phyloP scores from a whole-genome alignment of 2,113 vertebrate genomes.

The Trichechus manatus region DNA sequence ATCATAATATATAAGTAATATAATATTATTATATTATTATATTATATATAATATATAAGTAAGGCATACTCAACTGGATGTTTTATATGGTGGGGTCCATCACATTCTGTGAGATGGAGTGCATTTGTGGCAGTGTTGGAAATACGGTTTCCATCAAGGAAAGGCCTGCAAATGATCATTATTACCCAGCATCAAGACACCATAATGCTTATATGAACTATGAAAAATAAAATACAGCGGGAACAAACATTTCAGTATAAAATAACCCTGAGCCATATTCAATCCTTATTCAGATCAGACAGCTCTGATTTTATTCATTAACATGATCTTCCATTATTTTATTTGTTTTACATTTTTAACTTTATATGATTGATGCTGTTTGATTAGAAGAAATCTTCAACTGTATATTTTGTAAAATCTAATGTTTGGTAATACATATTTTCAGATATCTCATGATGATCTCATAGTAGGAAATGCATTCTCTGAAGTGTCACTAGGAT shows the following conservation, averaged over 20 bases:
- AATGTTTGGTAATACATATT: neutral
- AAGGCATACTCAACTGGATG: neutral
- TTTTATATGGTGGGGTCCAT: neutral
- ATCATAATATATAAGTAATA: conserved; percentile 16
- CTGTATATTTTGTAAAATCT: neutral
- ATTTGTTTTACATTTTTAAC: conserved; percentile 17
- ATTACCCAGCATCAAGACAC: neutral
- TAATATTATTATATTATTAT: no score
- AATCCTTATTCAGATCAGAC: neutral
- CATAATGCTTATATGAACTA: neutral
- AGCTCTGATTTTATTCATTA: conserved; percentile 20
- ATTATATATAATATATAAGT: no score
- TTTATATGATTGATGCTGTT: neutral
- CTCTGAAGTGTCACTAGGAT: neutral
- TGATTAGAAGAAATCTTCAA: neutral
- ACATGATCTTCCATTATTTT: neutral
- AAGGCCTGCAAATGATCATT: neutral
- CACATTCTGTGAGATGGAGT: neutral
- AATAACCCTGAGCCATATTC: neutral
- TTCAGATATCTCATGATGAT: neutral
- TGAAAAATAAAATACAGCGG: neutral
- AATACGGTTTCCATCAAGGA: neutral
- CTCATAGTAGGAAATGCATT: neutral
- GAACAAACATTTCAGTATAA: conserved; percentile 18
- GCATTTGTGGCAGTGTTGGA: neutral